Percentiles rank a stretch among this genome's conserved stretches.
Evolutionary conservation across 2,797 vertebrate genomes (phyloP).

Genomic region (Propithecus perrieri): DNA sequence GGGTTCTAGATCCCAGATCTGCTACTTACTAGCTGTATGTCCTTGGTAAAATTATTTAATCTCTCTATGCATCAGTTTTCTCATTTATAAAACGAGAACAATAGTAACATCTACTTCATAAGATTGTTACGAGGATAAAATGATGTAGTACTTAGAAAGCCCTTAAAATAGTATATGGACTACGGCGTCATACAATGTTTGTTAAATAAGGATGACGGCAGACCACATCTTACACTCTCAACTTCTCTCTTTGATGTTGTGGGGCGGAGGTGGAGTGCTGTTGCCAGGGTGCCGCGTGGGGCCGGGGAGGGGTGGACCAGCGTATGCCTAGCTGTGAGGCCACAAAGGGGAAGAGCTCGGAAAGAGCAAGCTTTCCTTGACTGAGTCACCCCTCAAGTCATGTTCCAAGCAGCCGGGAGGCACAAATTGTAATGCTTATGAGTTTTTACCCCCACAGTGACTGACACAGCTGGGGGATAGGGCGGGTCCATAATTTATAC

Average conservation of each 20-base stretch:
- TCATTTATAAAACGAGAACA: not conserved
- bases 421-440: not conserved
- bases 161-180: not conserved
- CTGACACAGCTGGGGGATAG: not conserved
- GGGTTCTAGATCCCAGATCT: not conserved
- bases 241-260: not conserved
- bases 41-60: not conserved
- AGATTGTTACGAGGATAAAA: not conserved
- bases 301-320: not conserved
- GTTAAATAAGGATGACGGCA: not conserved
- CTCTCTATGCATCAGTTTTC: not conserved
- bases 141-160: not conserved
- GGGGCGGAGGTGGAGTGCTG: too few relatives aligned
- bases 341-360: not conserved
- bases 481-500: not conserved
- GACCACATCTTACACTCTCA: not conserved
- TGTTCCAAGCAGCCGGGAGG: not conserved
- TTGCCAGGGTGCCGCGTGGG: not conserved
- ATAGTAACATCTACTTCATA: not conserved
- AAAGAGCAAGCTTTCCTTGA: not conserved
- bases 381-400: not conserved
- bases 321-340: not conserved
- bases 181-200: not conserved
- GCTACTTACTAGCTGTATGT: not conserved
- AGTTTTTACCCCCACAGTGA: not conserved